These are phyloP conservation scores for Phocides pigmalion DNA, from an alignment of 1,140 invertebrate genomes.

Conservation along the genomic window DNA sequence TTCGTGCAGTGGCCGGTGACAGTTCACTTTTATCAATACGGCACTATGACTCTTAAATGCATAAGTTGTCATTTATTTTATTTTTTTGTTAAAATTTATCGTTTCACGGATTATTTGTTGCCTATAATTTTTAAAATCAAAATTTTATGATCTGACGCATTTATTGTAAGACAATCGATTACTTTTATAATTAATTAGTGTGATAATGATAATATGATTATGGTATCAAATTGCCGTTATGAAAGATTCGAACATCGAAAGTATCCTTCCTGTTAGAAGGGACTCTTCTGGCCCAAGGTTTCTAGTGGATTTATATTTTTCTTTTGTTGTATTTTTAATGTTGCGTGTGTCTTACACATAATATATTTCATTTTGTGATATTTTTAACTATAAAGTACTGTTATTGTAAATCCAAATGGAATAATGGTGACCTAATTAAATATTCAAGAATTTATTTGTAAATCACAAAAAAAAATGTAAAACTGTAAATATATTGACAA, in stretches of 20 bases:
- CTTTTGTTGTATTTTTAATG: constrained; percentile 84
- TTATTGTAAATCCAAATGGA: constrained; percentile 82
- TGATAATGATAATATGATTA: constrained; percentile 78
- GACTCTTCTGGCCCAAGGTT: constrained; percentile 81
- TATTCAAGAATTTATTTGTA: constrained; percentile 84
- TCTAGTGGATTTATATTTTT: constrained; percentile 83
- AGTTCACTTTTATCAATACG: constrained; percentile 83
- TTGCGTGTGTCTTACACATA: constrained; percentile 84
- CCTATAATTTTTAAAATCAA: constrained; percentile 79
- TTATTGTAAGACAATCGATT: constrained; percentile 84
- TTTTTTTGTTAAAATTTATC: constrained; percentile 82
- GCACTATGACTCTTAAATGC: constrained; percentile 77
- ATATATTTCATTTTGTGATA: constrained; percentile 85
- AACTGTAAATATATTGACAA: constrained; percentile 84
- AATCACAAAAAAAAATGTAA: constrained; percentile 84
- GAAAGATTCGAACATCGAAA: constrained; percentile 83
- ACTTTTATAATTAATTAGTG: constrained; percentile 83
- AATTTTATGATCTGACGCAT: constrained; percentile 84
- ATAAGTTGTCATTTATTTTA: constrained; percentile 81
- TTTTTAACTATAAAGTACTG: constrained; percentile 84
- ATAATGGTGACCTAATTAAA: constrained; percentile 83
- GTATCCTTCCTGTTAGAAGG: constrained; percentile 84
- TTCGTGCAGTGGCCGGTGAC: constrained; percentile 45
- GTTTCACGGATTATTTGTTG: constrained; percentile 81
- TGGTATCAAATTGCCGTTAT: constrained; percentile 82